Evolutionary conservation across 2,888 invertebrate species (phyloP).

Genomic region (Volucella zonaria): DNA sequence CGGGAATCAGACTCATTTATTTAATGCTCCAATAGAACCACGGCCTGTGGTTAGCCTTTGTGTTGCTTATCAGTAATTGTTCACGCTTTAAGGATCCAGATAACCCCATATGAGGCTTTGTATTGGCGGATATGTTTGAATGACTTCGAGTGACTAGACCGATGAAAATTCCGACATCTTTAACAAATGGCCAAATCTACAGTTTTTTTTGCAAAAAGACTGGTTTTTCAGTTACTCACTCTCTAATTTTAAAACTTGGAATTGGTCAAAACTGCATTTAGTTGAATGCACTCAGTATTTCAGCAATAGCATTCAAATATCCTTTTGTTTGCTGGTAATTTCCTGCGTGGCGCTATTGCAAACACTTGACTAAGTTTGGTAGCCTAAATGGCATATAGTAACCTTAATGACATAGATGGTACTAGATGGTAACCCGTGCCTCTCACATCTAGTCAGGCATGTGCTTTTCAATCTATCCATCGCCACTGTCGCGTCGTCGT

Average conservation of each 20-base stretch:
- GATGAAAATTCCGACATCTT: too few relatives aligned
- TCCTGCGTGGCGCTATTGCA: constrained; percentile 53
- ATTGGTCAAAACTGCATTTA: constrained; percentile 21
- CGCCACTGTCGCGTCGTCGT: constrained; percentile 62
- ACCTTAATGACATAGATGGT: constrained; percentile 32
- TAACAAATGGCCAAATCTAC: too few relatives aligned
- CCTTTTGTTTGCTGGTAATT: constrained; percentile 62
- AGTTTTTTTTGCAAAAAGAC: too few relatives aligned
- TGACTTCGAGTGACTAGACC: too few relatives aligned
- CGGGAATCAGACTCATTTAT: too few relatives aligned
- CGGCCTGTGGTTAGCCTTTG: too few relatives aligned
- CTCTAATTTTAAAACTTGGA: not conserved
- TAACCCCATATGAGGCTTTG: too few relatives aligned
- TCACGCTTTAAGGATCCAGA: too few relatives aligned
- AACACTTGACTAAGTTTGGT: constrained; percentile 36
- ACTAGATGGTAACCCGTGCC: constrained; percentile 47
- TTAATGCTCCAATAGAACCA: too few relatives aligned
- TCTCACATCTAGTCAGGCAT: constrained; percentile 53
- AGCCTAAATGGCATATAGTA: constrained; percentile 16
- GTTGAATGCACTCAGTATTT: constrained; percentile 41
- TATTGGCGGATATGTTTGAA: too few relatives aligned
- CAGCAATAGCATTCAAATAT: constrained; percentile 54
- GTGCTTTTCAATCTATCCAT: constrained; percentile 41
- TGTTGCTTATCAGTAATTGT: too few relatives aligned
- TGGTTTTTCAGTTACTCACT: too few relatives aligned